Conservation (phyloP, 2,888 invertebrate genomes). For the Sialis lutaria region DNA sequence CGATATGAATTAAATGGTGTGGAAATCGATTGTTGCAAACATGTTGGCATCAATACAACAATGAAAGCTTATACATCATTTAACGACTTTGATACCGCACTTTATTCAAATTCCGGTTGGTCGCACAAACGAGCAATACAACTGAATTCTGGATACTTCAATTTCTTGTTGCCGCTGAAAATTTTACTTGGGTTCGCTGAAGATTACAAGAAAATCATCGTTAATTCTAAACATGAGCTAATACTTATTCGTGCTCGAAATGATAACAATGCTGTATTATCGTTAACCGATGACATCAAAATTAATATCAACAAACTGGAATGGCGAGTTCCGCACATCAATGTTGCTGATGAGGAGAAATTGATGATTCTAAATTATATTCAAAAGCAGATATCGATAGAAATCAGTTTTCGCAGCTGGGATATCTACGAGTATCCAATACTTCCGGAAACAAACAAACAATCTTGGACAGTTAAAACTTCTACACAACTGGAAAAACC, state of each 20-base stretch:
- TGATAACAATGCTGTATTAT: neutral
- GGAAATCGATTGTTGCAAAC: neutral
- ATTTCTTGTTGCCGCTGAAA: neutral
- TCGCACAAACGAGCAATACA: neutral
- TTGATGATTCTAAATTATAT: neutral
- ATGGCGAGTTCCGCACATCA: neutral
- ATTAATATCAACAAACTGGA: neutral
- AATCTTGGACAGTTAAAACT: neutral
- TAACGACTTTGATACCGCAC: neutral
- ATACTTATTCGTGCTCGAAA: neutral
- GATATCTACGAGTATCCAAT: neutral
- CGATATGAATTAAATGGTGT: too few relatives aligned
- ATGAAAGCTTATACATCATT: neutral
- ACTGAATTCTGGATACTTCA: neutral
- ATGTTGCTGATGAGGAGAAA: neutral
- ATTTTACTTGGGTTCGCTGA: neutral
- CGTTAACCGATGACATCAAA: neutral
- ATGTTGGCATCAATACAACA: neutral
- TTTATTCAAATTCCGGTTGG: neutral
- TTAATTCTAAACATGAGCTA: neutral
- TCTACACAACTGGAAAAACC: slow-evolving; percentile 1
- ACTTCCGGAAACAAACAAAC: neutral
- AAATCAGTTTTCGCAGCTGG: neutral
- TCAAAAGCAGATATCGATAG: neutral
- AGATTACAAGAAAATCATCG: neutral